These are phyloP conservation scores for Neodon shergylaensis DNA, from an alignment of 2,113 vertebrate genomes.

Conservation along the genomic window DNA sequence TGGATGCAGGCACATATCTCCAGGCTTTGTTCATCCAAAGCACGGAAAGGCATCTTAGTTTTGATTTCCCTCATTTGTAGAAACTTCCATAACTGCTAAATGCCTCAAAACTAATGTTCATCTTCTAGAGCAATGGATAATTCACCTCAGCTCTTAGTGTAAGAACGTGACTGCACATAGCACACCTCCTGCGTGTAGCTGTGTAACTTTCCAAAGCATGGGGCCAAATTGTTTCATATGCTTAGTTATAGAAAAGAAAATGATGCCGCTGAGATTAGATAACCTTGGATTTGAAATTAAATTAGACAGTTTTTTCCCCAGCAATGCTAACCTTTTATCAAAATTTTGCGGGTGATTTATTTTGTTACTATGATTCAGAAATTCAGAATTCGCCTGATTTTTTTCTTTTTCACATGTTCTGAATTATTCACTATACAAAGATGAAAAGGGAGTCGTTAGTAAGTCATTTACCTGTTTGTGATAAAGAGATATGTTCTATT, in stretches of 20 bases:
- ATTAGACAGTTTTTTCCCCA: background rate
- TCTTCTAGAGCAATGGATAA: conserved; percentile 21
- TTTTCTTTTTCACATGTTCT: background rate
- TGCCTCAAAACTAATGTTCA: background rate
- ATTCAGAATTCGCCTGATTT: background rate
- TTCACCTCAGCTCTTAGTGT: background rate
- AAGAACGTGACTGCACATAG: background rate
- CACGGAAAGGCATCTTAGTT: background rate
- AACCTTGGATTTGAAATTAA: conserved; percentile 44
- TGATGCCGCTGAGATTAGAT: conserved; percentile 4
- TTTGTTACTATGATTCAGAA: background rate
- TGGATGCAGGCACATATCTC: background rate
- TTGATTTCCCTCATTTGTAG: conserved; percentile 4
- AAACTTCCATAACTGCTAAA: conserved; percentile 6
- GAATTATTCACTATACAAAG: background rate
- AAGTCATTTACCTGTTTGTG: background rate
- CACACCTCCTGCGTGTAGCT: background rate
- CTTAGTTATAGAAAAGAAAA: conserved; percentile 28
- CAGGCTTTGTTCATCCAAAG: conserved; percentile 8
- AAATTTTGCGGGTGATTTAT: background rate
- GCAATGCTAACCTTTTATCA: background rate
- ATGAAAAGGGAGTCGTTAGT: background rate
- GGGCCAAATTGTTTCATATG: background rate
- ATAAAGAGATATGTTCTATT: background rate
- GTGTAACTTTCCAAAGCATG: background rate